These are phyloP conservation scores for Dolichotis patagonum DNA, from an alignment of 2,113 vertebrate species.

Conservation along the genomic window DNA sequence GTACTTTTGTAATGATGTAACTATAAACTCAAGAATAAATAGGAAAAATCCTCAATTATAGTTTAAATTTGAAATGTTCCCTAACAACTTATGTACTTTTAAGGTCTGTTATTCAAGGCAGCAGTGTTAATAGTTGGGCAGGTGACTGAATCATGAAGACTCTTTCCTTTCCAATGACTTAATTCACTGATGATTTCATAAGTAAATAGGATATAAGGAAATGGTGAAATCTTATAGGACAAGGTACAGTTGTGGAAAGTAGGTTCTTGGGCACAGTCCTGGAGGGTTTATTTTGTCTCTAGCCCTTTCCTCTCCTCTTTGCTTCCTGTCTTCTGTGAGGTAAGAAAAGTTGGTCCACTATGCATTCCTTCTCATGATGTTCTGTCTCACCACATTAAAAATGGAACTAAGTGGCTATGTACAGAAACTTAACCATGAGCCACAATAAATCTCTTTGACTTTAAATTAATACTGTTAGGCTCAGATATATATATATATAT, in stretches of 20 bases:
- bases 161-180: not conserved
- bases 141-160: not conserved
- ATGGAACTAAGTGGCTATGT: not conserved
- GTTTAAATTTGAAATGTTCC: not conserved
- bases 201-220: not conserved
- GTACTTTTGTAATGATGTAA: not conserved
- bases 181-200: not conserved
- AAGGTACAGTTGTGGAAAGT: not conserved
- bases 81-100: not conserved
- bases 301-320: not conserved
- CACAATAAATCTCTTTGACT: not conserved
- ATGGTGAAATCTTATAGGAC: not conserved
- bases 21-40: slow-evolving; percentile 5
- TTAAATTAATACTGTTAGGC: not conserved
- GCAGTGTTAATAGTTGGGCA: not conserved
- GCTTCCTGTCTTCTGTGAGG: not conserved
- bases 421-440: not conserved
- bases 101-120: not conserved
- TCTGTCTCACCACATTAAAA: not conserved
- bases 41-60: not conserved
- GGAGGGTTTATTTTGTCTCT: not conserved
- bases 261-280: not conserved
- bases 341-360: not conserved
- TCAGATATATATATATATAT: no score
- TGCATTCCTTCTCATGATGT: not conserved